Conservation (phyloP, 37 sponge, comb jelly and placozoan species). For the Eunapius fragilis region DNA sequence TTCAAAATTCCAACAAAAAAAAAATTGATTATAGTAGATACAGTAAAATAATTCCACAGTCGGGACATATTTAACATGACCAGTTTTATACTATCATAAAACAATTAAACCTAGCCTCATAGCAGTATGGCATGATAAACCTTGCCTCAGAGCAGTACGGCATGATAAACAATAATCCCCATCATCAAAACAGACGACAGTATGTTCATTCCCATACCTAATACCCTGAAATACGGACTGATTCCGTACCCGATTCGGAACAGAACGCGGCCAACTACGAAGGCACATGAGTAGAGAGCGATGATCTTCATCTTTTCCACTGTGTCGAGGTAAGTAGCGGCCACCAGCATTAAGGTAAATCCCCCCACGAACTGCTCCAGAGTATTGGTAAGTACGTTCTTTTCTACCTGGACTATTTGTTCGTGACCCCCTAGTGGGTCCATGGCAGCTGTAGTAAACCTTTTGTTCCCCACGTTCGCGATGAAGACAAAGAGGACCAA, state of each 20-base stretch:
- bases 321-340: conserved; percentile 29
- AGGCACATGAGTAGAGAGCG: conserved; percentile 34
- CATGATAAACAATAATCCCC: neutral
- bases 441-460: neutral
- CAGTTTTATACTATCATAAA: no score
- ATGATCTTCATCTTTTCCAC: conserved; percentile 60
- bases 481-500: conserved; percentile 24
- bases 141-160: neutral
- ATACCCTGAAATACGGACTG: conserved; percentile 31
- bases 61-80: no score
- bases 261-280: conserved; percentile 50
- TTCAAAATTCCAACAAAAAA: no score
- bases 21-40: no score
- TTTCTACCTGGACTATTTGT: conserved; percentile 23
- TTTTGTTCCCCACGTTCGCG: conserved; percentile 10
- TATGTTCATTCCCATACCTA: conserved; percentile 52
- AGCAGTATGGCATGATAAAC: no score
- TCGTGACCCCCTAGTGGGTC: conserved; percentile 66
- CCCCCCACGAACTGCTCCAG: conserved; percentile 50
- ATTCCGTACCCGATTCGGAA: conserved; percentile 64
- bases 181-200: neutral
- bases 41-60: no score
- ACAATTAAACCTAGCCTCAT: no score
- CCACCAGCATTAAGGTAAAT: conserved; percentile 2
- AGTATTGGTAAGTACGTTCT: conserved; percentile 59